These are phyloP conservation scores for Propithecus deckenii DNA, from an alignment of 2,797 vertebrate species.

Conservation along the genomic window DNA sequence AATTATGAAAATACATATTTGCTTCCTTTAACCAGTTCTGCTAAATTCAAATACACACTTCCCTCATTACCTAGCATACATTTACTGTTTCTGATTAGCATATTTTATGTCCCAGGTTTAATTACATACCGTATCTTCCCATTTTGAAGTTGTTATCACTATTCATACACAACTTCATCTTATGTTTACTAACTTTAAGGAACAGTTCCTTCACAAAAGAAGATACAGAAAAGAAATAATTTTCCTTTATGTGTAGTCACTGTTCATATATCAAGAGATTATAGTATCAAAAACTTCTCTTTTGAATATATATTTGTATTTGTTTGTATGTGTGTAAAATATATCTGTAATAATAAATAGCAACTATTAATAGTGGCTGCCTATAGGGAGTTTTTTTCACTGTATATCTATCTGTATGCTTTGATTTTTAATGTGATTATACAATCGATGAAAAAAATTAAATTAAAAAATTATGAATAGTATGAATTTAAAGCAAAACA, in stretches of 20 bases:
- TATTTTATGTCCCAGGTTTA: conserved; percentile 4
- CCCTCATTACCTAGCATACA: not conserved
- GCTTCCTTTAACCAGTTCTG: not conserved
- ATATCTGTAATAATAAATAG: not conserved
- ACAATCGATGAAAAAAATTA: not conserved
- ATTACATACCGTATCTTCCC: not conserved
- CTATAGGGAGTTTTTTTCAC: not conserved
- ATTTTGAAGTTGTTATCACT: conserved; percentile 23
- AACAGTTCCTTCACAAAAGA: conserved; percentile 15
- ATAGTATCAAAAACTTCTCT: not conserved
- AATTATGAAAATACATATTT: not conserved
- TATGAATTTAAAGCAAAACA: conserved; percentile 15
- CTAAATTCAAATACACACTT: conserved; percentile 38
- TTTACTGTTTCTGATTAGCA: not conserved
- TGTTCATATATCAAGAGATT: not conserved
- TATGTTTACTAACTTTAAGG: not conserved
- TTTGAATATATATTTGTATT: conserved; percentile 21
- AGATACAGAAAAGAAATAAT: not conserved
- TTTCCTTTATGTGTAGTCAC: conserved; percentile 19
- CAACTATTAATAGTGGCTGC: not conserved
- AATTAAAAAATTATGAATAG: not conserved
- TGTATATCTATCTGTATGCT: not conserved
- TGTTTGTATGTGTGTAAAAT: not conserved
- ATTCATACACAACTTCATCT: not conserved
- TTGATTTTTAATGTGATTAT: not conserved